phyloP scores from a whole-genome alignment of 2,888 invertebrate genomes.

The Sipunculus nudus region DNA sequence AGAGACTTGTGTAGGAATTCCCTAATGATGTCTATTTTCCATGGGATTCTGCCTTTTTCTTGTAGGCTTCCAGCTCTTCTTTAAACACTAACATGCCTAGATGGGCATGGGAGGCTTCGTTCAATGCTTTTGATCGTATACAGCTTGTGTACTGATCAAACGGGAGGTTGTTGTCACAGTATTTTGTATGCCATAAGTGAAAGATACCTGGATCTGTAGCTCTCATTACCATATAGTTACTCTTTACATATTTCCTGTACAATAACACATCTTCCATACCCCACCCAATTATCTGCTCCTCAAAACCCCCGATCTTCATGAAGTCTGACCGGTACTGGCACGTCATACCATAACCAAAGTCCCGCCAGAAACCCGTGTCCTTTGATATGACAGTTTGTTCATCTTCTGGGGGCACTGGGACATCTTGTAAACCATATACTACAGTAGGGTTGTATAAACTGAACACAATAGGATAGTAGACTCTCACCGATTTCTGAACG shows the following conservation, averaged over 20 bases:
- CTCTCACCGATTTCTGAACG: slow-evolving; percentile 69
- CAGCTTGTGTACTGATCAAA: slow-evolving; percentile 80
- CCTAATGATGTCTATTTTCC: too few species aligned
- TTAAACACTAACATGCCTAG: slow-evolving; percentile 70
- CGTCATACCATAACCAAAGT: slow-evolving; percentile 84
- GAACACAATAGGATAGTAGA: slow-evolving; percentile 83
- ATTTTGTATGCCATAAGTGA: slow-evolving; percentile 83
- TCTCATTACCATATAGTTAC: slow-evolving; percentile 77
- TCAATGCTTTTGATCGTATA: slow-evolving; percentile 78
- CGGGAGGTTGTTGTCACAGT: slow-evolving; percentile 69
- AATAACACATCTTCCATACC: slow-evolving; percentile 83
- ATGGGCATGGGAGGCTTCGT: slow-evolving; percentile 82
- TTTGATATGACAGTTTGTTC: slow-evolving; percentile 80
- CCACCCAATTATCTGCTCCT: slow-evolving; percentile 81
- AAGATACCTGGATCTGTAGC: slow-evolving; percentile 83
- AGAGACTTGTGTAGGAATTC: neutral
- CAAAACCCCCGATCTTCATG: slow-evolving; percentile 71
- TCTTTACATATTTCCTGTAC: slow-evolving; percentile 80
- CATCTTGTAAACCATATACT: slow-evolving; percentile 78
- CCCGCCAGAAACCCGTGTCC: slow-evolving; percentile 83
- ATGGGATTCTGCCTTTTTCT: too few species aligned
- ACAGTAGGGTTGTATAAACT: slow-evolving; percentile 82
- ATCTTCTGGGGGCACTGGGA: slow-evolving; percentile 75
- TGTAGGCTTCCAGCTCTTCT: slow-evolving; percentile 70
- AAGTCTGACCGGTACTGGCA: slow-evolving; percentile 83